A percentile compares a stretch with the other conserved stretches of the same genome.
These are phyloP conservation scores for Benitochromis conjunctus DNA, from an alignment of 2,113 vertebrate species.

Conservation along the genomic window DNA sequence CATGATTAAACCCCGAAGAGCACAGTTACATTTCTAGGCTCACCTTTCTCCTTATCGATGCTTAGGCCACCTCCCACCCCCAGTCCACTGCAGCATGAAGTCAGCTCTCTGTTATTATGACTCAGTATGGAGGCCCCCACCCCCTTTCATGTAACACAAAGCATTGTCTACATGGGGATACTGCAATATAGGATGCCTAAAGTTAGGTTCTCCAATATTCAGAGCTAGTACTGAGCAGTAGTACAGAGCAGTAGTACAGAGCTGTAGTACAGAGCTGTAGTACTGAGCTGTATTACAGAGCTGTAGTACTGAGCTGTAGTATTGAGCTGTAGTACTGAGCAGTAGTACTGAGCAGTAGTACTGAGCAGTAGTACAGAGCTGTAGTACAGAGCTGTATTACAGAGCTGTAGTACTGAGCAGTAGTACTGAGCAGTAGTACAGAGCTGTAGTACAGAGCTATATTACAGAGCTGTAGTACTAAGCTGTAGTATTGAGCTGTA, in stretches of 20 bases:
- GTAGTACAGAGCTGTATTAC: too few relatives aligned
- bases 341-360: too few relatives aligned
- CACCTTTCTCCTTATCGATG: constrained; percentile 43
- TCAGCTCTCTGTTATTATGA: constrained; percentile 9
- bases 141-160: background rate
- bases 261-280: background rate
- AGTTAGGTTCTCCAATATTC: background rate
- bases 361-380: too few relatives aligned
- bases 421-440: background rate
- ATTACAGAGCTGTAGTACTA: too few relatives aligned
- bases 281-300: background rate
- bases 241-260: background rate
- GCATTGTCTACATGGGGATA: background rate
- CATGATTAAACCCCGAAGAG: constrained; percentile 48
- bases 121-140: background rate
- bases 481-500: too few relatives aligned
- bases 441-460: too few relatives aligned
- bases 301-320: background rate
- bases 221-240: background rate
- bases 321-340: background rate
- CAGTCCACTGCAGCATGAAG: constrained; percentile 9
- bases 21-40: constrained; percentile 60
- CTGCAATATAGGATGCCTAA: background rate
- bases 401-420: too few relatives aligned
- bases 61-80: constrained; percentile 4